Conservation (phyloP, 2,797 vertebrate genomes). For the Tadarida brasiliensis region DNA sequence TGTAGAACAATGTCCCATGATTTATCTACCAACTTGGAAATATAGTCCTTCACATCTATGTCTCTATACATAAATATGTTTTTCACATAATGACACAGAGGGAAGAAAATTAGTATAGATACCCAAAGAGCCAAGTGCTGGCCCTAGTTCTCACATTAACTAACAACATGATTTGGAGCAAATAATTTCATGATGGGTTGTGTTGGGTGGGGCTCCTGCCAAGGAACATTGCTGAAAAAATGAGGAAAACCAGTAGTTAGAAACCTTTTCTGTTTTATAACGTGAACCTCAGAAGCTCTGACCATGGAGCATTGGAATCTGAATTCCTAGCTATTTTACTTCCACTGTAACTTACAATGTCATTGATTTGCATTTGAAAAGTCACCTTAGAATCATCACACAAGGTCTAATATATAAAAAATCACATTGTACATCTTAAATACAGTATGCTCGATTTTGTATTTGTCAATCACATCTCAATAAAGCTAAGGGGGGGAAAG, state of each 20-base stretch:
- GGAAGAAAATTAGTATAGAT: neutral
- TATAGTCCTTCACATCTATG: neutral
- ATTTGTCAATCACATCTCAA: neutral
- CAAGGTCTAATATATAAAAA: neutral
- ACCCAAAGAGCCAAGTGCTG: neutral
- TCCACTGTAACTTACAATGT: neutral
- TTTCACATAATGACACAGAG: neutral
- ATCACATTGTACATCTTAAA: neutral
- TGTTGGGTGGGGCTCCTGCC: neutral
- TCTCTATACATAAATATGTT: neutral
- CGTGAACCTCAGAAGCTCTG: neutral
- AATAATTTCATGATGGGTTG: neutral
- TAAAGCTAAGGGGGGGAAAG: neutral
- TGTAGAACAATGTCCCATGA: neutral
- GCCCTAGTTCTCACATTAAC: neutral
- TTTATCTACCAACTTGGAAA: constrained; percentile 37
- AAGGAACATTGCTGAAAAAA: neutral
- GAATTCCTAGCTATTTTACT: neutral
- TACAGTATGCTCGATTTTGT: neutral
- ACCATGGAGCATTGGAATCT: neutral
- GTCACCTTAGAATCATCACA: neutral
- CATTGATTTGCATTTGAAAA: neutral
- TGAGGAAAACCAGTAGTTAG: neutral
- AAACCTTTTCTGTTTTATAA: neutral
- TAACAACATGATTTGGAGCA: neutral